A percentile compares a stretch with the other conserved stretches of the same genome.
Conservation (phyloP, 2,113 vertebrate genomes). For the Oxyruncus cristatus region DNA sequence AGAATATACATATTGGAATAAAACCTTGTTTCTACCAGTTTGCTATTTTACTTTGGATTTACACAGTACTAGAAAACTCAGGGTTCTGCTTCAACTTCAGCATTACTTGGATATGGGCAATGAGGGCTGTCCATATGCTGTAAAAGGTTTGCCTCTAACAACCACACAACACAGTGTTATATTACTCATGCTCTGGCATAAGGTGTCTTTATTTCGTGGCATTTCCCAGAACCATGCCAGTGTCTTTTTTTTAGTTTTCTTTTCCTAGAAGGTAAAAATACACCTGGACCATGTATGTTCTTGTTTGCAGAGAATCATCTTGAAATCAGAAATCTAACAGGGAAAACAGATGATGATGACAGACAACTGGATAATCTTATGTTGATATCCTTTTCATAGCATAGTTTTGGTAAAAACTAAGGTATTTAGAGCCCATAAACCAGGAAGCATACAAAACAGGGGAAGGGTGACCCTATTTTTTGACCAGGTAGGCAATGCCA, state of each 20-base stretch:
- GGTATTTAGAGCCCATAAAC: background rate
- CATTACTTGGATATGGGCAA: background rate
- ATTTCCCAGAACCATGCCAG: background rate
- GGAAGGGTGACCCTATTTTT: background rate
- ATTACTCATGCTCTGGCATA: background rate
- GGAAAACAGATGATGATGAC: background rate
- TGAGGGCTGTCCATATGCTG: background rate
- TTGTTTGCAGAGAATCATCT: background rate
- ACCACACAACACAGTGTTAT: background rate
- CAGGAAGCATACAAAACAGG: background rate
- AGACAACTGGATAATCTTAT: background rate
- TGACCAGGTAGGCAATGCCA: background rate
- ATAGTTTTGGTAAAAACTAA: background rate
- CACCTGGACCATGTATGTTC: background rate
- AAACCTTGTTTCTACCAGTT: background rate
- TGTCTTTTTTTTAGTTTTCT: background rate
- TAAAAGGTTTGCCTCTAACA: background rate
- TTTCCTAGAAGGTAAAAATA: background rate
- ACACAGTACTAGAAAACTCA: background rate
- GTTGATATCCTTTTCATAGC: background rate
- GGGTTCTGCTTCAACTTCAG: background rate
- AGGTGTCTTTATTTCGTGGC: background rate
- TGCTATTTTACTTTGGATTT: background rate
- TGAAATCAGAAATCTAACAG: background rate
- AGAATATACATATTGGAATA: background rate